Base-by-base conservation (phyloP, 92 coral and sea anemone species). In the Zoanthus gigantus region DNA sequence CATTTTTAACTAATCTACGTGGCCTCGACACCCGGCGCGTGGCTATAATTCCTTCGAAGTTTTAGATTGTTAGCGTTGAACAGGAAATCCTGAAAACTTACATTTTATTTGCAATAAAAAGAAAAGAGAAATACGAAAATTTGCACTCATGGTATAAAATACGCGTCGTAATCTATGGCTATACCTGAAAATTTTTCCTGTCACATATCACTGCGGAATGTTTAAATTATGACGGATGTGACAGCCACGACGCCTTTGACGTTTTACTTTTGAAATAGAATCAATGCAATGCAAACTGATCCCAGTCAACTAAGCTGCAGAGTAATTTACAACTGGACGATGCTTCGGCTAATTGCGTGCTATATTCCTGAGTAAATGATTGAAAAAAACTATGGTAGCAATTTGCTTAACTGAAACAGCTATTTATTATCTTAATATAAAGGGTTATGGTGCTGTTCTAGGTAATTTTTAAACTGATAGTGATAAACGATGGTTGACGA, bases 1-100 rank as follows among this genome's bases (percentile, higher is more conserved):
- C 45, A 69, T 14, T 31, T 69, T 69, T 46, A 69, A 0, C 11
- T 69, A 69, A 69, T 69, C 46, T 10, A 34, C 74, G 17, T 69
- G 16, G 46, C 45, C 74, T 15, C 74, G 30, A 0, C 31, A 12
- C 74, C 74, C 47, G 30, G 31, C 74, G 74, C 74, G 74, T 69
- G 74, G 74, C 74, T 29, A 30, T 69, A 30, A 69, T 69, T 69
- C 74, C 14, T 69, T 23, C 74, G 74, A 69, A 44, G 46, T 69
- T 69, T 69, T 7, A 67, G 9, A 30, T 67, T 1, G 37, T 23
- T 23, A 8, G 4, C 46, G 9, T 69, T 12, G 15, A 69, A 69
- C 74, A 69, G 74, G 74, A 69, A 69, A 69, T 69, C 74, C 74
- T 69, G 74, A 69, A 69, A 11, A 14, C 74, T 44, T 69, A 9